These are phyloP conservation scores for Oreochromis aureus DNA, from an alignment of 2,113 vertebrate species.

Conservation along the genomic window DNA sequence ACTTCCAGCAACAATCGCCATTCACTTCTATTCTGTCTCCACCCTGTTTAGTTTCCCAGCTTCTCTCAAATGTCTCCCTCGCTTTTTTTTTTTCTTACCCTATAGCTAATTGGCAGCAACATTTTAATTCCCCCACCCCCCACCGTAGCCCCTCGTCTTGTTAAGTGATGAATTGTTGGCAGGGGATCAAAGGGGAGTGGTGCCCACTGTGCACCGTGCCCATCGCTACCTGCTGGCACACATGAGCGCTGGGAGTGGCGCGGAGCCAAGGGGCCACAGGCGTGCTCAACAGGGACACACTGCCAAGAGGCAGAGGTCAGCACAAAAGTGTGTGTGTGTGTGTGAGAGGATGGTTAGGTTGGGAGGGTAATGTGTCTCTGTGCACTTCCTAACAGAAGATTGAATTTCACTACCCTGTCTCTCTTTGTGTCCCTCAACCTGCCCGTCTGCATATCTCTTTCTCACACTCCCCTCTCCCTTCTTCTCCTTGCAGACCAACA, in stretches of 20 bases:
- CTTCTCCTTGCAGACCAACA: conserved; percentile 78
- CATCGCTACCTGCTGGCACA: conserved; percentile 79
- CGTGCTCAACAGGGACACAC: conserved; percentile 62
- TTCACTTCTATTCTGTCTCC: conserved; percentile 43
- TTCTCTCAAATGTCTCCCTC: not conserved
- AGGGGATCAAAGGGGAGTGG: conserved; percentile 78
- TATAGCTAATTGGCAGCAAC: conserved; percentile 66
- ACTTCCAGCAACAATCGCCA: conserved; percentile 30
- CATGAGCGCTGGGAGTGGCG: conserved; percentile 78
- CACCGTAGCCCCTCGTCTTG: conserved; percentile 61
- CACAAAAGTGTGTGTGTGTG: conserved; percentile 58
- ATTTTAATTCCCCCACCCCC: conserved; percentile 56
- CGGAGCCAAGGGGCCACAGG: conserved; percentile 74
- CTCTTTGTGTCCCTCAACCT: conserved; percentile 42
- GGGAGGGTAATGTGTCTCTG: not conserved
- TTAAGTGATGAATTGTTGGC: conserved; percentile 93
- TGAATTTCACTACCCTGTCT: conserved; percentile 52
- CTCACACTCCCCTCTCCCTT: conserved; percentile 42
- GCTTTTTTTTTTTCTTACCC: conserved; percentile 10
- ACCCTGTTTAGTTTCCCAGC: conserved; percentile 58
- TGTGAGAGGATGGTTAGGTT: conserved; percentile 41
- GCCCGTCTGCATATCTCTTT: conserved; percentile 39
- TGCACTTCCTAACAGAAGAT: conserved; percentile 69
- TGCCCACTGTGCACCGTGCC: conserved; percentile 59
- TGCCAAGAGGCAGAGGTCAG: conserved; percentile 77